Evolutionary conservation across 1,140 invertebrate species (phyloP), one percentile per base, ranked within the genome.

Genomic region (Penaeus chinensis): DNA sequence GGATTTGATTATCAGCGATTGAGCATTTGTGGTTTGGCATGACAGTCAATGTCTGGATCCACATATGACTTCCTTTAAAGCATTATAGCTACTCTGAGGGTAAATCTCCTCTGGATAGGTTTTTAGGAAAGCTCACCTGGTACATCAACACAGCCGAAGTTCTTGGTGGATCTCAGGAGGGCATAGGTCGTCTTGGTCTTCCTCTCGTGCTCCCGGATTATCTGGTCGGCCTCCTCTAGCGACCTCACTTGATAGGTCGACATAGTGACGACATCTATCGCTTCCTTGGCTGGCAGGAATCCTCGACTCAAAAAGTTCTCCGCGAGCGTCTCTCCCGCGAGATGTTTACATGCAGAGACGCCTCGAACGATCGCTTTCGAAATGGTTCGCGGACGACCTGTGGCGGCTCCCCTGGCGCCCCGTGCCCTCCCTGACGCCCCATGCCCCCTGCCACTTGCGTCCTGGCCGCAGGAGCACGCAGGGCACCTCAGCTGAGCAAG

Each of bases 241-340:
- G 85, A 87, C 85, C 85, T 87, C 63, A 87, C 85, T 27, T 87
- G 85, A 71, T 87, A 87, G 24, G 85, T 87, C n/a, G 85, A 87
- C 85, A 87, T 87, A 13, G 24, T 63, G n/a, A 82, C 19, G 24
- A 27, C 24, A 37, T 63, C 62, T 63, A 63, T 8, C 10, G 42
- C 24, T 22, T 63, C 80, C 27, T 62, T 27, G 80, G 32, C 18
- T 32, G 22, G 5, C 19, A 77, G 32, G 47, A 20, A 22, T 54
- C 62, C 60, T 65, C 32, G 37, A 24, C 27, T 42, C 60, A 20
- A 65, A 37, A 63, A 74, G 81, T 78, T 87, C 65, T 11, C 16
- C n/a, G 20, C 24, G 54, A 54, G 84, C 77, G 84, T 80, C 61
- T 22, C 24, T 87, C 85, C 79, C 85, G 78, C 85, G 42, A 81